Conservation (phyloP, 2,888 invertebrate genomes). For the Emmelina monodactyla region DNA sequence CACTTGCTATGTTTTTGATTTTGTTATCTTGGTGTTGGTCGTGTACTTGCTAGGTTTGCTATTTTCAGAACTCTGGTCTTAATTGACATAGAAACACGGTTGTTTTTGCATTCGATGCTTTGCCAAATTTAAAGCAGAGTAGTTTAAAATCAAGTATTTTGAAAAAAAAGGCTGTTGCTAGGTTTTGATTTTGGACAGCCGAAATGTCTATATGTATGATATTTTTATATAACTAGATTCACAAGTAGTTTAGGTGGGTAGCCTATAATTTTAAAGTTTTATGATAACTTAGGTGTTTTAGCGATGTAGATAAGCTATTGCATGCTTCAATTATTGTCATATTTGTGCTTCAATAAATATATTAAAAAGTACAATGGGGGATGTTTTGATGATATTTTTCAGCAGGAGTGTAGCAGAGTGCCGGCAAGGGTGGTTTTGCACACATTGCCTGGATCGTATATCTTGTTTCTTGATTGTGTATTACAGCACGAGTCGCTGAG, state of each 20-base stretch:
- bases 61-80: no score
- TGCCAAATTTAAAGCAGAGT: background rate
- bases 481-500: no score
- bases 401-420: constrained; percentile 14
- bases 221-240: constrained; percentile 24
- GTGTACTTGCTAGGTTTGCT: no score
- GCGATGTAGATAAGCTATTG: constrained; percentile 40
- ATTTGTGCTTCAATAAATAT: constrained; percentile 57
- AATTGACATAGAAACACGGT: no score
- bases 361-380: constrained; percentile 28
- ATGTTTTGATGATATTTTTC: constrained; percentile 17
- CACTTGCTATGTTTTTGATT: no score
- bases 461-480: no score
- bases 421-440: constrained; percentile 41
- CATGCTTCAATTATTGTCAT: constrained; percentile 55
- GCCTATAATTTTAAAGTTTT: constrained; percentile 19
- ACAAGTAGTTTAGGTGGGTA: constrained; percentile 18
- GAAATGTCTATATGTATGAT: constrained; percentile 32
- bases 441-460: constrained; percentile 49
- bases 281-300: constrained; percentile 22
- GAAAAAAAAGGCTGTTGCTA: background rate
- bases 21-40: no score
- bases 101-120: no score
- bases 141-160: background rate
- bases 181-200: background rate